phyloP scores from a whole-genome alignment of 2,888 invertebrate species.

The Hyposoter didymator region DNA sequence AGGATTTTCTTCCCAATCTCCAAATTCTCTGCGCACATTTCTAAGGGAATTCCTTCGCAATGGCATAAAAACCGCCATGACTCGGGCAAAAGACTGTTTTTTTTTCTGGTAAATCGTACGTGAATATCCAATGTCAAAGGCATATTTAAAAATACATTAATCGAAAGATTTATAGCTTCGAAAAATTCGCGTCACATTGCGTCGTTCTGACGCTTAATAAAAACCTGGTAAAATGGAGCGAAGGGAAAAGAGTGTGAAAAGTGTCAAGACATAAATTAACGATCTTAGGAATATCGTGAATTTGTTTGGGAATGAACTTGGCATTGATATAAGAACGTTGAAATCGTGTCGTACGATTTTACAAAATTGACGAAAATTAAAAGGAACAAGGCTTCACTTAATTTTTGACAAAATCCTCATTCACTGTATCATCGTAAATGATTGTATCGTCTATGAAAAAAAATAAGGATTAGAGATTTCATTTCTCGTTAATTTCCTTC shows the following conservation, averaged over 20 bases:
- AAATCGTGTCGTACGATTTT: neutral
- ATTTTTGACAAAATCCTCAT: neutral
- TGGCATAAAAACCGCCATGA: neutral
- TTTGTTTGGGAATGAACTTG: neutral
- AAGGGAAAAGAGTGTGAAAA: neutral
- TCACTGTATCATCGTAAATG: neutral
- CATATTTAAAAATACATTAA: conserved; percentile 33
- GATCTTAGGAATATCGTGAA: neutral
- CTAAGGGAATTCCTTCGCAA: neutral
- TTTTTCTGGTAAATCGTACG: neutral
- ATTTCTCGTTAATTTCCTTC: conserved; percentile 15
- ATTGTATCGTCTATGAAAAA: conserved; percentile 20
- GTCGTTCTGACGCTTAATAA: neutral
- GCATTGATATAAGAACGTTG: neutral
- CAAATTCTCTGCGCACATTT: conserved; percentile 10
- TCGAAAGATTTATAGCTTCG: conserved; percentile 19
- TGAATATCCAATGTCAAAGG: neutral
- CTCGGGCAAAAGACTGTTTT: conserved; percentile 1
- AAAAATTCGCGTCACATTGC: neutral
- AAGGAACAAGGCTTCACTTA: neutral
- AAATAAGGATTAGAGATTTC: neutral
- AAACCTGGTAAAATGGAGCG: neutral
- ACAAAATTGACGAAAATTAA: neutral
- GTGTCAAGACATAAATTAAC: neutral
- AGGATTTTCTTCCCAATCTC: conserved; percentile 1